These are phyloP conservation scores for Sturmia bella DNA, from an alignment of 2,888 invertebrate genomes.

Conservation along the genomic window DNA sequence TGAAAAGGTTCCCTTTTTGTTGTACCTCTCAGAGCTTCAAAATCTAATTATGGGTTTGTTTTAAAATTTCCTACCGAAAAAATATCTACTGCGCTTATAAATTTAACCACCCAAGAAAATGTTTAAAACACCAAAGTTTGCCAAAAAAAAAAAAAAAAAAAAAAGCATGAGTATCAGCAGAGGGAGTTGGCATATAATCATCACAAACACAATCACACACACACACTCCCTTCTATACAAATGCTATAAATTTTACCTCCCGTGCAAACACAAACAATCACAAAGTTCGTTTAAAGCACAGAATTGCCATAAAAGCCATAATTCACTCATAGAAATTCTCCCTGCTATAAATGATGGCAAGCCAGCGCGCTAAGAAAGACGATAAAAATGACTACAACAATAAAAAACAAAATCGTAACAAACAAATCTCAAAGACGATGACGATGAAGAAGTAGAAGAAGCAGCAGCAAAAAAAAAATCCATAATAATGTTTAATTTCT, in stretches of 20 bases:
- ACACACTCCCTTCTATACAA: too few relatives aligned
- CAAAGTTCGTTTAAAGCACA: constrained; percentile 42
- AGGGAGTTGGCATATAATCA: constrained; percentile 65
- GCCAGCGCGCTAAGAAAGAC: constrained; percentile 62
- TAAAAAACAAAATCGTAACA: constrained; percentile 51
- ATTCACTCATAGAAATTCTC: constrained; percentile 67
- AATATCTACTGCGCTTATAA: constrained; percentile 57
- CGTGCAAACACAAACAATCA: constrained; percentile 13
- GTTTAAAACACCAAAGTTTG: constrained; percentile 64
- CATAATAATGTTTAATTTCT: constrained; percentile 62
- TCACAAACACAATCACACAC: constrained; percentile 21
- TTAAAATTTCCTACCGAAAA: constrained; percentile 37
- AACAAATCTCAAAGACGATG: constrained; percentile 49
- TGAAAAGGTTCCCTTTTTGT: too few relatives aligned
- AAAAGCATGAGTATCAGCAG: constrained; percentile 46
- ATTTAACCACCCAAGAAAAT: constrained; percentile 48
- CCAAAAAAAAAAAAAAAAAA: constrained; percentile 41
- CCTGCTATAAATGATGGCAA: constrained; percentile 64
- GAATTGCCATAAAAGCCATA: constrained; percentile 68
- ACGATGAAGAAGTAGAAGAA: neutral
- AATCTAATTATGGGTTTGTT: constrained; percentile 57
- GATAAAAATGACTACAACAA: constrained; percentile 61
- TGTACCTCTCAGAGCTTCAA: neutral
- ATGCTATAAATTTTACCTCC: constrained; percentile 33
- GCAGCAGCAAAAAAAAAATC: constrained; percentile 6